These are phyloP conservation scores for Eristalinus sepulchralis DNA, from an alignment of 2,888 invertebrate species.

Conservation along the genomic window DNA sequence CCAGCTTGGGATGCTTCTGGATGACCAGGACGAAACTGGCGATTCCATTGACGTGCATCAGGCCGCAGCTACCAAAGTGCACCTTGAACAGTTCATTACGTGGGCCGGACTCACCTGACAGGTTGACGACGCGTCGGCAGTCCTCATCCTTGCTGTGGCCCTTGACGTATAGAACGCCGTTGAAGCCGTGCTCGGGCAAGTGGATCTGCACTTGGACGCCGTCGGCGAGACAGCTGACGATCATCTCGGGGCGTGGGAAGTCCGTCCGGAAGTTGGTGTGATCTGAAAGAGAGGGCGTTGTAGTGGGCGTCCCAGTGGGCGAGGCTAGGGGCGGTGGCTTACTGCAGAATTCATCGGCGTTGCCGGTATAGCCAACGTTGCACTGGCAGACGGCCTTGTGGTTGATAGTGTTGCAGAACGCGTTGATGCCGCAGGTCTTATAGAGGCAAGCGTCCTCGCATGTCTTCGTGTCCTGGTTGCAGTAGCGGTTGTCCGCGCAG, in stretches of 20 bases:
- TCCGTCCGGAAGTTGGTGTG: conserved; percentile 86
- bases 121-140: conserved; percentile 90
- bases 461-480: conserved; percentile 85
- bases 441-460: conserved; percentile 91
- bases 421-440: conserved; percentile 88
- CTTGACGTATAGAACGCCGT: conserved; percentile 95
- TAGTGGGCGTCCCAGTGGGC: neutral
- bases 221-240: conserved; percentile 94
- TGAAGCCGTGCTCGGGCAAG: conserved; percentile 88
- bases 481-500: conserved; percentile 89
- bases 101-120: conserved; percentile 86
- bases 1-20: conserved; percentile 97
- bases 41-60: conserved; percentile 94
- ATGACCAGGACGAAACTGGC: conserved; percentile 96
- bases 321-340: conserved; percentile 55
- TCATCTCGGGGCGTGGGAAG: conserved; percentile 92
- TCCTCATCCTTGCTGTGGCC: conserved; percentile 96
- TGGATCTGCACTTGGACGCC: conserved; percentile 93
- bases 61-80: conserved; percentile 94
- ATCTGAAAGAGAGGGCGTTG: conserved; percentile 60
- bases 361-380: conserved; percentile 88
- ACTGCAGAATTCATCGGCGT: conserved; percentile 89
- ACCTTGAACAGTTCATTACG: conserved; percentile 91
- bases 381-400: conserved; percentile 91
- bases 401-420: conserved; percentile 88